Evolutionary conservation across 2,888 invertebrate species (phyloP).

Genomic region (Xylocampa areola): DNA sequence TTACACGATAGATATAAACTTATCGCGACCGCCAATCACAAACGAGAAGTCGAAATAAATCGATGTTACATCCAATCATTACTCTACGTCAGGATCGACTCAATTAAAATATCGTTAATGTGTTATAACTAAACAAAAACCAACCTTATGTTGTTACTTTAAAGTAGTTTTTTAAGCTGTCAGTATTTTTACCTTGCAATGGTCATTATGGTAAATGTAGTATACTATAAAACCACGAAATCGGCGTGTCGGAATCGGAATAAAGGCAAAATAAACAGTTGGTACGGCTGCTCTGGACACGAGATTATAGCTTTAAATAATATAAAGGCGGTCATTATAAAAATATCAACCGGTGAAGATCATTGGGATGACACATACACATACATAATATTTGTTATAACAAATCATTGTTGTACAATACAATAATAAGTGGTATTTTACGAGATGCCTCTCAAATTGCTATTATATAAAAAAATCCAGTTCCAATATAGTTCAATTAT

Average conservation of each 20-base stretch:
- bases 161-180: slow-evolving; percentile 70
- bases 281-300: slow-evolving; percentile 76
- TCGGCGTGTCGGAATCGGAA: slow-evolving; percentile 87
- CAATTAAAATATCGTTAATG: slow-evolving; percentile 90
- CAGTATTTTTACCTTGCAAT: slow-evolving; percentile 77
- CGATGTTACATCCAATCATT: slow-evolving; percentile 90
- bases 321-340: slow-evolving; percentile 79
- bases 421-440: no score
- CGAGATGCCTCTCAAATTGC: no score
- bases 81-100: slow-evolving; percentile 89
- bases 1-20: slow-evolving; percentile 87
- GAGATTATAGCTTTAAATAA: slow-evolving; percentile 67
- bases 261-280: slow-evolving; percentile 88
- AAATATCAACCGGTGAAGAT: slow-evolving; percentile 64
- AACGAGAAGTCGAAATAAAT: slow-evolving; percentile 89
- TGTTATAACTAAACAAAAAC: slow-evolving; percentile 70
- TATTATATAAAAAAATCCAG: no score
- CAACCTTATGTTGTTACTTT: slow-evolving; percentile 68
- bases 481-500: no score
- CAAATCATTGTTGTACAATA: no score
- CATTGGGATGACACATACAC: slow-evolving; percentile 16
- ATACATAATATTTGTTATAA: neutral
- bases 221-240: slow-evolving; percentile 88
- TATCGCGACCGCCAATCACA: slow-evolving; percentile 89
- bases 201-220: slow-evolving; percentile 88